Evolutionary conservation across 2,888 invertebrate genomes (phyloP).

Genomic region (Drosophila maculinotata): DNA sequence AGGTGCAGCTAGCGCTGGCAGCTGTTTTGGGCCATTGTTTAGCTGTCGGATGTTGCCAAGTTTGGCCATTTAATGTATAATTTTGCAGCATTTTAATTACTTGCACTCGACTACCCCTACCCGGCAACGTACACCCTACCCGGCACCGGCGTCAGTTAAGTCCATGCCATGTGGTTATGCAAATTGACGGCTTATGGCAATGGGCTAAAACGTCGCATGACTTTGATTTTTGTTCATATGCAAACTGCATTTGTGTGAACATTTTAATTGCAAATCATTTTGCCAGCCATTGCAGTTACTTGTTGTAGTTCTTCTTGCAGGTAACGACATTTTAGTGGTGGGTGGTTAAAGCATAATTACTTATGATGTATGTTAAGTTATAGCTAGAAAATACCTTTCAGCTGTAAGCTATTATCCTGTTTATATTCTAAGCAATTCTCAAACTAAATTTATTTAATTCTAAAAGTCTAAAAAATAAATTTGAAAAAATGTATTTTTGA

Average conservation of each 20-base stretch:
- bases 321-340: not conserved
- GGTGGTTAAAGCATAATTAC: not conserved
- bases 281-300: slow-evolving; percentile 32
- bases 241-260: slow-evolving; percentile 46
- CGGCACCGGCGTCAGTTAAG: slow-evolving; percentile 11
- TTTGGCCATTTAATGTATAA: slow-evolving; percentile 78
- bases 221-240: slow-evolving; percentile 63
- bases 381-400: too few species aligned
- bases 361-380: not conserved
- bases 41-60: slow-evolving; percentile 75
- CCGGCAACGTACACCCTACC: not conserved
- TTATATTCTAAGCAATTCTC: too few species aligned
- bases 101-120: slow-evolving; percentile 25
- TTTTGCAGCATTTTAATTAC: slow-evolving; percentile 77
- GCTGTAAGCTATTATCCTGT: too few species aligned
- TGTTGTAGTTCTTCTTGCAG: slow-evolving; percentile 9
- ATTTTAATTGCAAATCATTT: slow-evolving; percentile 62
- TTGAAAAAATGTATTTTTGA: too few species aligned
- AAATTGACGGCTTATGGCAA: slow-evolving; percentile 61
- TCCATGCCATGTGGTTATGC: slow-evolving; percentile 63
- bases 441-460: too few species aligned
- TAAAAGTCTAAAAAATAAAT: too few species aligned
- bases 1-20: slow-evolving; percentile 69
- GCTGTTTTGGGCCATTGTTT: slow-evolving; percentile 74
- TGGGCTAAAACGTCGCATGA: slow-evolving; percentile 59